These are phyloP conservation scores for Diarsia mendica DNA, from an alignment of 2,888 invertebrate genomes.

Conservation along the genomic window DNA sequence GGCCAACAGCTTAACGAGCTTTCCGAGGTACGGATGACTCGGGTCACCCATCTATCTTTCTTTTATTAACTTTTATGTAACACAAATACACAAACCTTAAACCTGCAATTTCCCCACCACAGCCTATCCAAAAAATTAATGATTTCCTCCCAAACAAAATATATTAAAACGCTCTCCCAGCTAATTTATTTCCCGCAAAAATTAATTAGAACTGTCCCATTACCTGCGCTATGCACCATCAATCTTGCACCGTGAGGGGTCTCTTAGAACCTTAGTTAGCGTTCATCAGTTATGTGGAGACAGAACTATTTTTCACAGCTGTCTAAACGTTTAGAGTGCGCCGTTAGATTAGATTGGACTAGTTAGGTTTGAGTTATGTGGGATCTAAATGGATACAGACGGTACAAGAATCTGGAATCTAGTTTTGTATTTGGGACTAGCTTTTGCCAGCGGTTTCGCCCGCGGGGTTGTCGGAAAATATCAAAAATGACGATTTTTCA, in stretches of 20 bases:
- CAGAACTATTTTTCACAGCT: conserved; percentile 46
- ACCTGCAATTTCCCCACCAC: neutral
- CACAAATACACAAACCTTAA: no score
- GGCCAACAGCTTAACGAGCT: no score
- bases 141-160: conserved; percentile 3
- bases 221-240: conserved; percentile 49
- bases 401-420: neutral
- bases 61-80: no score
- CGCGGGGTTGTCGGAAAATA: no score
- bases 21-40: no score
- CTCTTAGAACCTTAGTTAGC: conserved; percentile 30
- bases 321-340: conserved; percentile 17
- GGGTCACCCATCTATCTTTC: no score
- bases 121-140: conserved; percentile 26
- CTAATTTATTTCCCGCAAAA: conserved; percentile 52
- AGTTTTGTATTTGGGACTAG: neutral
- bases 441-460: no score
- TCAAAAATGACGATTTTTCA: no score
- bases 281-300: conserved; percentile 38
- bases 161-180: conserved; percentile 14
- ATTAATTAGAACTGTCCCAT: conserved; percentile 61
- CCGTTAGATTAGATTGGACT: conserved; percentile 16
- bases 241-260: conserved; percentile 53
- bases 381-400: neutral
- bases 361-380: neutral